These are phyloP conservation scores for Antheraea mylitta DNA, from an alignment of 1,140 invertebrate genomes.

Conservation along the genomic window DNA sequence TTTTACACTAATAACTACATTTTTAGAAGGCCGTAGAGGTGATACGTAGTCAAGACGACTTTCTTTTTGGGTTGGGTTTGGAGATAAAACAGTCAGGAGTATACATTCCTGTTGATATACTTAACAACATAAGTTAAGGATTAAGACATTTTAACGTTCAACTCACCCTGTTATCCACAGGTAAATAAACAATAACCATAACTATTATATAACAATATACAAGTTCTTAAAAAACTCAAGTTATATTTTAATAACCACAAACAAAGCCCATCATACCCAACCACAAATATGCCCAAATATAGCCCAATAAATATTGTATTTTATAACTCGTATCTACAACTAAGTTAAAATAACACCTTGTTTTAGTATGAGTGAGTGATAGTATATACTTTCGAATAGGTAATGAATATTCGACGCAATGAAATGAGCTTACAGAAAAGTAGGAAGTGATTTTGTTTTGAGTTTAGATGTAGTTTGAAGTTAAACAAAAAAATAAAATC, in stretches of 20 bases:
- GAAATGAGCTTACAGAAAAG: neutral
- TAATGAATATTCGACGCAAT: neutral
- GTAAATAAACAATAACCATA: neutral
- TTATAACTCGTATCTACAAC: neutral
- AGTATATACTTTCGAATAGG: no score
- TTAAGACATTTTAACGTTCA: no score
- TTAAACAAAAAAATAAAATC: neutral
- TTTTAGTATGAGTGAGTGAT: no score
- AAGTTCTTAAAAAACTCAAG: neutral
- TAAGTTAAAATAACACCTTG: neutral
- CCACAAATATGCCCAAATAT: neutral
- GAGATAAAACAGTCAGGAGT: neutral
- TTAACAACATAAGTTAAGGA: neutral
- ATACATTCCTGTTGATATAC: neutral
- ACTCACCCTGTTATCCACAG: neutral
- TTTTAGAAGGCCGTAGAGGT: neutral
- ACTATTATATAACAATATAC: neutral
- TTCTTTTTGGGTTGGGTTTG: neutral
- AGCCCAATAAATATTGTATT: neutral
- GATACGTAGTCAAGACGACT: neutral
- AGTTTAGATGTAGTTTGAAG: neutral
- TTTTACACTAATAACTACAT: no score
- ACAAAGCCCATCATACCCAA: conserved; percentile 44
- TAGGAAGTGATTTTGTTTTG: neutral
- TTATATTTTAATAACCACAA: conserved; percentile 43